A percentile compares a stretch with the other conserved stretches of the same genome.
Conservation (phyloP, 2,113 vertebrate species). For the Pluvialis apricaria region DNA sequence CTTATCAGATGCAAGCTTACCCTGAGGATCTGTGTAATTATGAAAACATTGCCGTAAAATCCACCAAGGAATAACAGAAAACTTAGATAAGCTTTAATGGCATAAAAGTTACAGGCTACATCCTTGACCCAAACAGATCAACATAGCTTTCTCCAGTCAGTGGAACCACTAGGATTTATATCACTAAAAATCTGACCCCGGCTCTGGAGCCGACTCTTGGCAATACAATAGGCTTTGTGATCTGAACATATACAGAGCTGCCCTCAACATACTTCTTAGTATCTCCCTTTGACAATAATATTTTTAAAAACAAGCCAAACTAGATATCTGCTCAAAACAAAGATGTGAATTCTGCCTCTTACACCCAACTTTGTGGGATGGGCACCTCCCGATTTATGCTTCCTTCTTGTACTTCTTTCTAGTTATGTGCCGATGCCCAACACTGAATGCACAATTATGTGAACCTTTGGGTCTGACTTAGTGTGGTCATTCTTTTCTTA, state of each 20-base stretch:
- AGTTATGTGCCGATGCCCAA: background rate
- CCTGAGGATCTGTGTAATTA: background rate
- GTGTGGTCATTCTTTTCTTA: background rate
- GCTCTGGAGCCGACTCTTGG: background rate
- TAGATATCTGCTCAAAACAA: background rate
- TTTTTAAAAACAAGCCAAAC: background rate
- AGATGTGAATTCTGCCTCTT: background rate
- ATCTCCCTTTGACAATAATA: background rate
- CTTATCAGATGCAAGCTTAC: background rate
- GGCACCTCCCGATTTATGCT: background rate
- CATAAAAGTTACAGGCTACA: background rate
- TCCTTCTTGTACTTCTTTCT: background rate
- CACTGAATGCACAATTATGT: fast-evolving
- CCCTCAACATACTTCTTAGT: background rate
- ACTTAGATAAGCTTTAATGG: background rate
- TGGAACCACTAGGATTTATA: background rate
- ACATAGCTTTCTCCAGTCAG: background rate
- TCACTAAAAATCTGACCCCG: background rate
- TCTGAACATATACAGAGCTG: background rate
- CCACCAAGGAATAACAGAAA: background rate
- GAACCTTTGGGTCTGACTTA: background rate
- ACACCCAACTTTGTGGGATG: background rate
- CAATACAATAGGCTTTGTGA: background rate
- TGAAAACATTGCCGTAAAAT: background rate
- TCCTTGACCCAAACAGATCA: background rate